These are phyloP conservation scores for Polymixis lichenea DNA, from an alignment of 2,888 invertebrate species.

Conservation along the genomic window DNA sequence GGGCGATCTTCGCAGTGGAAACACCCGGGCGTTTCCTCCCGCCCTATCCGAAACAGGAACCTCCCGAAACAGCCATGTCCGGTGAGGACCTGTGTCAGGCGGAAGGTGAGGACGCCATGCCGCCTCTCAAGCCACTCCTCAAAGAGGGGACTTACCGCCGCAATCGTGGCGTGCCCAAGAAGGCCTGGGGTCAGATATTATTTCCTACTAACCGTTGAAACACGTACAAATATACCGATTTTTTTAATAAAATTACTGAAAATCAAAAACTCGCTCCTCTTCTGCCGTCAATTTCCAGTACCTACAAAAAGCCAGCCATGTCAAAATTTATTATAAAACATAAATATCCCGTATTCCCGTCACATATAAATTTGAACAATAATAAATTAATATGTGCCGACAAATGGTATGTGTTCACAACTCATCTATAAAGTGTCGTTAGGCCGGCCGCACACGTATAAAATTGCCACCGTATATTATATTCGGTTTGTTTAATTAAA, in stretches of 20 bases:
- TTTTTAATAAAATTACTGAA: not conserved
- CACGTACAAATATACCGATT: not conserved
- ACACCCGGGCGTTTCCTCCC: no score
- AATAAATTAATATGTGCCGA: constrained; percentile 69
- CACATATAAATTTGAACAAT: constrained; percentile 66
- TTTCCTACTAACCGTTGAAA: no score
- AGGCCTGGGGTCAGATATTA: no score
- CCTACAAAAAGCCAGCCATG: constrained; percentile 30
- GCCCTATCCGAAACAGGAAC: no score
- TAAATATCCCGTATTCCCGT: constrained; percentile 45
- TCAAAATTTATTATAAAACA: constrained; percentile 47
- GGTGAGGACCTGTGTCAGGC: no score
- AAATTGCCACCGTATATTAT: constrained; percentile 80
- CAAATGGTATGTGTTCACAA: constrained; percentile 68
- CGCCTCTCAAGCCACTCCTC: no score
- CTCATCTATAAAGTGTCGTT: constrained; percentile 71
- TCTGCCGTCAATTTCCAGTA: constrained; percentile 19
- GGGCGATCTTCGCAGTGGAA: no score
- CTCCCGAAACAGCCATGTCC: no score
- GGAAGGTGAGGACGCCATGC: no score
- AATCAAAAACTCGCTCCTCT: not conserved
- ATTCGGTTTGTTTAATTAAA: constrained; percentile 86
- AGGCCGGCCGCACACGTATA: constrained; percentile 69
- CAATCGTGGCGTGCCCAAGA: no score
- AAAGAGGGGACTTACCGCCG: no score